phyloP scores from a whole-genome alignment of 1,140 invertebrate genomes.

The Bombus haemorrhoidalis region DNA sequence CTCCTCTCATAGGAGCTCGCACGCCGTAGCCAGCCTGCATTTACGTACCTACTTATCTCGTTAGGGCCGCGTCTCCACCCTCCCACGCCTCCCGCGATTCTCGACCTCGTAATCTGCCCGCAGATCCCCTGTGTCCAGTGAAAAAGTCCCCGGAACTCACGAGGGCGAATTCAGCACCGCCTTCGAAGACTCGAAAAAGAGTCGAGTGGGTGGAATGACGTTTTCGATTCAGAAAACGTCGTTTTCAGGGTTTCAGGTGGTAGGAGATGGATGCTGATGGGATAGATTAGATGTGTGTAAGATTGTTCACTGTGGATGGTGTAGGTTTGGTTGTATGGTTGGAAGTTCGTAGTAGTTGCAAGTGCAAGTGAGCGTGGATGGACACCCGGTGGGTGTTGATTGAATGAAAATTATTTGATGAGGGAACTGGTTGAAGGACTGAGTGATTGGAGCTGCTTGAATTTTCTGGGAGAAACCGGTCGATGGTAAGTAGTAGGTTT shows the following conservation, averaged over 20 bases:
- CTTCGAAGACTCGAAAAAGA: not conserved
- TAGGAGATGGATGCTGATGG: not conserved
- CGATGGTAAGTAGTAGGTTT: not conserved
- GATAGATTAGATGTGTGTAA: not conserved
- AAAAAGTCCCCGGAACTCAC: slow-evolving; percentile 27
- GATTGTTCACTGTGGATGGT: too few relatives aligned
- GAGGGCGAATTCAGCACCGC: not conserved
- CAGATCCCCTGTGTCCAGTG: slow-evolving; percentile 9
- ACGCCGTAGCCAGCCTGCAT: slow-evolving; percentile 37
- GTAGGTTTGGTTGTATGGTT: not conserved
- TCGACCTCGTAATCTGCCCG: slow-evolving; percentile 55
- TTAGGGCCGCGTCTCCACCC: slow-evolving; percentile 56
- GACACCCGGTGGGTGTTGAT: slow-evolving; percentile 3
- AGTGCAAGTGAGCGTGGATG: too few relatives aligned
- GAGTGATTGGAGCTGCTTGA: not conserved
- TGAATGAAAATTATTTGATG: slow-evolving; percentile 4
- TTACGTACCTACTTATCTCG: slow-evolving; percentile 61
- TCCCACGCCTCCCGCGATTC: slow-evolving; percentile 56
- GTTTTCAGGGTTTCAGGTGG: not conserved
- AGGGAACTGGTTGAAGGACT: not conserved
- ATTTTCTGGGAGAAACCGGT: not conserved
- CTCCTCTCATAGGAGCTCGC: slow-evolving; percentile 50
- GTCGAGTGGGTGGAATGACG: slow-evolving; percentile 12
- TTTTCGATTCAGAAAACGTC: not conserved
- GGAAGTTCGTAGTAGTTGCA: too few relatives aligned